Base-by-base conservation (phyloP, 2,797 vertebrate species). In the Acanthurus tractus region DNA sequence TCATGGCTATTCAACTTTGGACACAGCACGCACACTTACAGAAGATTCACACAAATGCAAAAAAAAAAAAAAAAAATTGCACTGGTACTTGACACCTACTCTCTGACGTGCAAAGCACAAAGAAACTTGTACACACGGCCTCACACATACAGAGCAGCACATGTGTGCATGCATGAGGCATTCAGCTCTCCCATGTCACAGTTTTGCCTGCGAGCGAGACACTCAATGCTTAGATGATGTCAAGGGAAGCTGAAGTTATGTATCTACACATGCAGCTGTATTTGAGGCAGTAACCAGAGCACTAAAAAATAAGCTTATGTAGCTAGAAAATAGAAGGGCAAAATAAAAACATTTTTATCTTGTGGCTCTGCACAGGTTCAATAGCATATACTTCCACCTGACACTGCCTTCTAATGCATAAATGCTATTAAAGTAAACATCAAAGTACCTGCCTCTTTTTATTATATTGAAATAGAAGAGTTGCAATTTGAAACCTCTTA, bases 21-120 rank as follows among this genome's bases (percentile, higher is more conserved):
- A 58, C 63, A 58, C 44, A 38, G 25, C 48, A 53, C 22, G 8
- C 36, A n/a, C 38, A 55, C 54, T 18, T 23, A 65, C 12, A 48
- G 29, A 1, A 34, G 29, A 34, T 34, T 34, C 29, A 34, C 29
- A 34, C 29, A 34, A n/a, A n/a, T 6, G 29, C 29, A 34, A 7
- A 34, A 34, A 34, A 34, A 29, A 29, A 29, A 29, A n/a, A 42
- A 44, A 15, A 36, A 42, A 44, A 15, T 29, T 45, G 61, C 59
- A 45, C 52, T 40, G 53, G 25, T 50, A 63, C 73, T 71, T 54
- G 63, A 53, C 76, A 70, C 67, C 29, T 56, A 73, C 53, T 75
- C 5, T 36, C 52, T 36, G 11, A 72, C 68, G n/a, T 6, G 55
- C 12, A 1, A 34, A 67, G 65, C 56, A 77, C 56, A 61, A 70